Base-by-base conservation (phyloP, 2,888 invertebrate genomes). In the Sphecodes monilicornis region DNA sequence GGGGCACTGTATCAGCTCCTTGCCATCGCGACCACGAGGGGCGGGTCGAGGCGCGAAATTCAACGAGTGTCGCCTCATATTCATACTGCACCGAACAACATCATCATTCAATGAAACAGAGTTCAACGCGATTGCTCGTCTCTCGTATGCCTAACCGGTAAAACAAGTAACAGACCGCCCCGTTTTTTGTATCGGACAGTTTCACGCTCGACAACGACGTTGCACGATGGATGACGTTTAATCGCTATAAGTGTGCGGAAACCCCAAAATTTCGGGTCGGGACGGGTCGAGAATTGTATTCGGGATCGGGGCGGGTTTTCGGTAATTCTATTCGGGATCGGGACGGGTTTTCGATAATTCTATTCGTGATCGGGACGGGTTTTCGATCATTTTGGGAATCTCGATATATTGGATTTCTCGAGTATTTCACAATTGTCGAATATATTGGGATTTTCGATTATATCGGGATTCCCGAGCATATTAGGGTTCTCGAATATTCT, bases 1-100 rank as follows among this genome's bases (percentile, higher is more conserved):
- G 88, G 97, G 98, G 94, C 98, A 98, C 95, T 97, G 97, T 95
- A 97, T 96, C 95, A 97, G 96, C 95, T 97, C 97, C 95, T 96
- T 96, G 94, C 96, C 96, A 94, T 97, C 97, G 94, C 97, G 96
- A 93, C 96, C 95, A 95, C 97, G 96, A 95, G 95, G 94, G 91
- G 95, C 93, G 92, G 94, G 92, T 86, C 92, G 93, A 88, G 92
- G 90, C 87, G 92, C 89, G 89, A 92, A 92, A 94, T 93, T 94
- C 93, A 94, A 93, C 89, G 94, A 93, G 92, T 94, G 93, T 85
- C 94, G 92, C 91, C 92, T 93, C 91, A 92, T 91, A 93, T 92
- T 94, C 93, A 93, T 93, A 94, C 94, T 94, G 94, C 91, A 90
- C 80, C 89, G 89, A 90, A 90, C 84, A 90, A 90, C 76, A 90